Conservation (phyloP, 1,140 invertebrate species). For the Zaprionus taronus region DNA sequence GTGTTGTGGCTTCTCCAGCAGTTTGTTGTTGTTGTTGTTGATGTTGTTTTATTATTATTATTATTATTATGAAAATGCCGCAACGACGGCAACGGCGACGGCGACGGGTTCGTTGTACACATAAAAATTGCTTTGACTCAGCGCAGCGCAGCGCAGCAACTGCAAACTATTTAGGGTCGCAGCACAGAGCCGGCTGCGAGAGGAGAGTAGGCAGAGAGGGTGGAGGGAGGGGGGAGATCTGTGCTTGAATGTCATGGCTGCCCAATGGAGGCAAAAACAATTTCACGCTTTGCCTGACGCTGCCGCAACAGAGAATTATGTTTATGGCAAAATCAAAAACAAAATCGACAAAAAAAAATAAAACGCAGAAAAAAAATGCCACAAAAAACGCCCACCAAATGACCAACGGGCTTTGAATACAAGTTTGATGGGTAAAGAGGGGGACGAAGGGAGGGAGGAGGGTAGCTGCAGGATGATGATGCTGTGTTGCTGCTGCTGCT, state of each 20-base stretch:
- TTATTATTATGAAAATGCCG: conserved; percentile 36
- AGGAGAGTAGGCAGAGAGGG: not conserved
- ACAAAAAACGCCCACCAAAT: conserved; percentile 65
- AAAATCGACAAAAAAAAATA: not conserved
- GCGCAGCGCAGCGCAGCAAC: conserved; percentile 22
- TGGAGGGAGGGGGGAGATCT: not conserved
- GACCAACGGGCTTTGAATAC: conserved; percentile 34
- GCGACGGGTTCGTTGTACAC: conserved; percentile 72
- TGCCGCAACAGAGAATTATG: conserved; percentile 62
- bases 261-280: conserved; percentile 60
- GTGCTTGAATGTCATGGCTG: conserved; percentile 48
- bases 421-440: not conserved
- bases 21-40: conserved; percentile 23
- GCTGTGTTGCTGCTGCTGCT: conserved; percentile 6
- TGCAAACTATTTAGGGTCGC: conserved; percentile 38
- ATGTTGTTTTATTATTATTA: conserved; percentile 67
- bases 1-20: conserved; percentile 18
- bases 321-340: conserved; percentile 59
- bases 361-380: conserved; percentile 28
- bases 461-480: conserved; percentile 19
- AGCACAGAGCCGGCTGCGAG: not conserved
- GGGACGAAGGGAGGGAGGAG: not conserved
- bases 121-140: conserved; percentile 56
- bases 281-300: conserved; percentile 65
- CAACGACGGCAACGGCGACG: not conserved